A percentile compares a stretch with the other conserved stretches of the same genome.
Evolutionary conservation across 2,113 vertebrate species (phyloP).

Genomic region (Psephotus haematonotus): DNA sequence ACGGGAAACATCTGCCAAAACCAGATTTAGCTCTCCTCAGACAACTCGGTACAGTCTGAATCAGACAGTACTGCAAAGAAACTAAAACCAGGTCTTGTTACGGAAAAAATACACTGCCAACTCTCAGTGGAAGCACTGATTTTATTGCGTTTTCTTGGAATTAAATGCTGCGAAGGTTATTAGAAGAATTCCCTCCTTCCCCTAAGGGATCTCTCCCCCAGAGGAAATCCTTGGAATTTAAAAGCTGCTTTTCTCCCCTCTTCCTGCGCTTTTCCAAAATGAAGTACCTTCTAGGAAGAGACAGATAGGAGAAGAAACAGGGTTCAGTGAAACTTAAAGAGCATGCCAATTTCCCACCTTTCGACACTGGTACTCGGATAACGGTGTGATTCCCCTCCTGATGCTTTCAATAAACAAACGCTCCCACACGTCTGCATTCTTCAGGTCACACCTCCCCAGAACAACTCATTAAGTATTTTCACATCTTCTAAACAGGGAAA

Average conservation of each 20-base stretch:
- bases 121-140: background rate
- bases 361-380: accelerated
- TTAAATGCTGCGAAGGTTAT: background rate
- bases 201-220: background rate
- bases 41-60: conserved; percentile 60
- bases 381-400: background rate
- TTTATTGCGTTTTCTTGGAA: conserved; percentile 9
- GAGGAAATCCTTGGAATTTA: background rate
- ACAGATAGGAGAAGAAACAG: background rate
- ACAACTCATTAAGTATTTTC: conserved; percentile 34
- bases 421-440: background rate
- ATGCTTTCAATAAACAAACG: background rate
- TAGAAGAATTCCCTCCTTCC: background rate
- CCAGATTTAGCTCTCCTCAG: conserved; percentile 65
- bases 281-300: background rate
- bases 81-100: conserved; percentile 3
- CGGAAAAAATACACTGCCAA: background rate
- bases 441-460: background rate
- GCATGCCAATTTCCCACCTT: background rate
- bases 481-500: background rate
- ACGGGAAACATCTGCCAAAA: conserved; percentile 71
- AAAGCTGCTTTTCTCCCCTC: background rate
- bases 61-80: conserved; percentile 49
- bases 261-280: background rate
- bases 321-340: background rate